Conservation (phyloP, 2,797 vertebrate species). For the Tapera naevia region DNA sequence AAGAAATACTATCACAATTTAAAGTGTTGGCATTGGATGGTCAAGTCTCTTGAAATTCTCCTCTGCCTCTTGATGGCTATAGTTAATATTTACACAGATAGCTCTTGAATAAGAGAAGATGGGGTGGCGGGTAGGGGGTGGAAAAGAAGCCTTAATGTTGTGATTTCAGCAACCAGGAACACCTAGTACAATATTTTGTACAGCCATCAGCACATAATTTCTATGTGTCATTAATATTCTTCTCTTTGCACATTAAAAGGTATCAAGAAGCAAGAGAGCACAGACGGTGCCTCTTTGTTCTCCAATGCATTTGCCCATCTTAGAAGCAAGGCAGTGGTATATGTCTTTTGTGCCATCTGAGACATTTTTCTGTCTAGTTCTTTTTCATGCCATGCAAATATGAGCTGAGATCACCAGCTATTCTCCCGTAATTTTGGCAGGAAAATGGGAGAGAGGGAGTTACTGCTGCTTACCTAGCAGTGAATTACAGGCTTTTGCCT, state of each 20-base stretch:
- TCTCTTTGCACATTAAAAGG: not conserved
- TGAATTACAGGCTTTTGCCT: conserved; percentile 45
- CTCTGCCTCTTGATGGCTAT: not conserved
- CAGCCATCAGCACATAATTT: conserved; percentile 20
- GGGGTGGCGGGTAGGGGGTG: not conserved
- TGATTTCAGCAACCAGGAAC: conserved; percentile 52
- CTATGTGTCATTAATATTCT: not conserved
- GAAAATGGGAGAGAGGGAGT: conserved; percentile 14
- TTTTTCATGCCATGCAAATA: not conserved
- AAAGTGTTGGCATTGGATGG: not conserved
- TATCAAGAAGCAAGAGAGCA: not conserved
- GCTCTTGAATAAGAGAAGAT: not conserved
- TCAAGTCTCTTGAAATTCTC: conserved; percentile 1
- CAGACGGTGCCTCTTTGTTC: not conserved
- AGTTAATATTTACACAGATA: conserved; percentile 15
- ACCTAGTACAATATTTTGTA: conserved; percentile 19
- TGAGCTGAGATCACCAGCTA: conserved; percentile 39
- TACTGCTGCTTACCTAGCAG: not conserved
- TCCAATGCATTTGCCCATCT: not conserved
- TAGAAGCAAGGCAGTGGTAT: not conserved
- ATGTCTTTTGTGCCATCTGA: not conserved
- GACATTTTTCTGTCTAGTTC: not conserved
- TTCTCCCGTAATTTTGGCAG: conserved; percentile 31
- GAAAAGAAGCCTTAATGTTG: not conserved
- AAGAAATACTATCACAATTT: conserved; percentile 50